These are phyloP conservation scores for Glyphotaelius pellucidus DNA, from an alignment of 2,888 invertebrate genomes.

Conservation along the genomic window DNA sequence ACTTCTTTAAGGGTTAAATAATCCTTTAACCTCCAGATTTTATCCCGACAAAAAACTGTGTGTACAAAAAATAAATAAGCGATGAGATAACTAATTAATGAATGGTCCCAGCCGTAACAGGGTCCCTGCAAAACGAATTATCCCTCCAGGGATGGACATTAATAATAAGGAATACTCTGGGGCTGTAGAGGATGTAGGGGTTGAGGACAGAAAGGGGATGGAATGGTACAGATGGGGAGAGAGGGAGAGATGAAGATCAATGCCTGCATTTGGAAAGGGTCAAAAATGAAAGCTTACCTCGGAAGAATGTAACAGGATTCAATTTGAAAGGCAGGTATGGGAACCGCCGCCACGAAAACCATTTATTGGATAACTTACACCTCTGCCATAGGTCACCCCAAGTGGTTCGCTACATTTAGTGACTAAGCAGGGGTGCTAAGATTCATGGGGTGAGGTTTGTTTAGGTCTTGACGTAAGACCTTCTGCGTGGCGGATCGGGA, in stretches of 20 bases:
- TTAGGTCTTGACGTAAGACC: no score
- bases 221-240: background rate
- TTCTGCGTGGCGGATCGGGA: no score
- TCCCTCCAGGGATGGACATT: slow-evolving; percentile 10
- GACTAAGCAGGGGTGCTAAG: no score
- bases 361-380: no score
- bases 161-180: slow-evolving; percentile 4
- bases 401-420: no score
- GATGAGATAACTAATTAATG: background rate
- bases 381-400: no score
- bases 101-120: background rate
- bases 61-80: background rate
- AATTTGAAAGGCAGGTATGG: no score
- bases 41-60: background rate
- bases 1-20: background rate
- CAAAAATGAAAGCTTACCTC: background rate
- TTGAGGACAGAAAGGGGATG: background rate
- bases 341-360: no score
- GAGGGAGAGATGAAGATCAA: background rate
- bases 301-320: no score
- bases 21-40: background rate
- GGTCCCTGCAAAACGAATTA: slow-evolving; percentile 14
- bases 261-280: background rate
- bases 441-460: no score
- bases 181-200: background rate